Conservation (phyloP, 2,888 invertebrate genomes). For the Leptura quadrifasciata region DNA sequence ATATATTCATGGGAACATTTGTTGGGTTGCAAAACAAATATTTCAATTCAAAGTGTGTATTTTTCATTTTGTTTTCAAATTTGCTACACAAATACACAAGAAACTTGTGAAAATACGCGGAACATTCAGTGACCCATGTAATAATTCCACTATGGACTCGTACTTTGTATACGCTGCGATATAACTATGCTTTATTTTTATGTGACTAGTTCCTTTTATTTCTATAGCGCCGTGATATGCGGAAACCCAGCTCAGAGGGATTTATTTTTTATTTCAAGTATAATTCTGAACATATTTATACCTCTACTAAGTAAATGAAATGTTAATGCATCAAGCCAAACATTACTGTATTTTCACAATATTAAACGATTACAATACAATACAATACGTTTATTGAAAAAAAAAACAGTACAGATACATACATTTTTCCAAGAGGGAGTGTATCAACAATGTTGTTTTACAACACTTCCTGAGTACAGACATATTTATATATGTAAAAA, state of each 20-base stretch:
- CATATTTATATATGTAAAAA: too few relatives aligned
- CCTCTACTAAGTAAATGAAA: too few relatives aligned
- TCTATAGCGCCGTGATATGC: background rate
- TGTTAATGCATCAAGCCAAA: too few relatives aligned
- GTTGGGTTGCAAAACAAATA: constrained; percentile 54
- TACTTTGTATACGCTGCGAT: constrained; percentile 15
- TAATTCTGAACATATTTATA: background rate
- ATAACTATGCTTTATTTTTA: constrained; percentile 5
- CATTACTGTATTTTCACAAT: too few relatives aligned
- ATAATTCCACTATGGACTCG: constrained; percentile 26
- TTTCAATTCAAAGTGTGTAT: constrained; percentile 56
- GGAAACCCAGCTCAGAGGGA: background rate
- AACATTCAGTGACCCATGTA: constrained; percentile 33
- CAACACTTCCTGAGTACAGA: too few relatives aligned
- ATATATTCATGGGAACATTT: constrained; percentile 54
- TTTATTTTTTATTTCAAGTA: background rate
- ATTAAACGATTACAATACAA: too few relatives aligned
- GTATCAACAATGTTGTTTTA: too few relatives aligned
- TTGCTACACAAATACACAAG: constrained; percentile 56
- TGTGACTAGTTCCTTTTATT: background rate
- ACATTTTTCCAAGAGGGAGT: too few relatives aligned
- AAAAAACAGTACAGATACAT: too few relatives aligned
- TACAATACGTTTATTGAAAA: too few relatives aligned
- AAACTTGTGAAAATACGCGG: constrained; percentile 40
- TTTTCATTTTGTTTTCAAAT: constrained; percentile 60